Percentiles rank a stretch among this genome's conserved stretches.
Conservation (phyloP, 2,888 invertebrate species). For the Hypsopygia costalis region DNA sequence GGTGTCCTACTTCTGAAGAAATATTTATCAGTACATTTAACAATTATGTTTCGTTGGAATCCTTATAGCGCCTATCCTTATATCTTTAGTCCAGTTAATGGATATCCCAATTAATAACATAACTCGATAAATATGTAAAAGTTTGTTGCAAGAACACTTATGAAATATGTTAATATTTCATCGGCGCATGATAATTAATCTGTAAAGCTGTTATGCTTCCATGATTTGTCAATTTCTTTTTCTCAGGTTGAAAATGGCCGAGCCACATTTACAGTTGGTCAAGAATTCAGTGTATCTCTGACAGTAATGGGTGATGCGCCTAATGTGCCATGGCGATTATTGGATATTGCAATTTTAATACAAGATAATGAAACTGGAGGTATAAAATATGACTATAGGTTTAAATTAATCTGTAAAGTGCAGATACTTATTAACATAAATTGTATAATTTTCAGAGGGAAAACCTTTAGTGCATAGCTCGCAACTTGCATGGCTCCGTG, state of each 20-base stretch:
- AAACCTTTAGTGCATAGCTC: conserved; percentile 96
- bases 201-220: too few relatives aligned
- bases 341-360: conserved; percentile 97
- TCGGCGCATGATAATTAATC: too few relatives aligned
- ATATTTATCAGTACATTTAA: too few relatives aligned
- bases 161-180: too few relatives aligned
- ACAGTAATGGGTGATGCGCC: conserved; percentile 98
- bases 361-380: conserved; percentile 98
- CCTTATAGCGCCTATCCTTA: too few relatives aligned
- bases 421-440: neutral
- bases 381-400: conserved; percentile 36
- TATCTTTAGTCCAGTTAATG: too few relatives aligned
- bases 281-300: conserved; percentile 97
- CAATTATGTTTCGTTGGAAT: too few relatives aligned
- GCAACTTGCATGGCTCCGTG: conserved; percentile 96
- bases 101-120: too few relatives aligned
- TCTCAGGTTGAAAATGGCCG: conserved; percentile 92
- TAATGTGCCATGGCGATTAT: conserved; percentile 95
- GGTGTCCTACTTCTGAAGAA: too few relatives aligned
- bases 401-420: too few relatives aligned
- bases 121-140: too few relatives aligned
- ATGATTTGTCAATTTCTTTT: neutral
- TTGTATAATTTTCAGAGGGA: conserved; percentile 84
- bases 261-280: conserved; percentile 95
- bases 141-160: too few relatives aligned